Base-by-base conservation (phyloP, 2,797 vertebrate species). In the Vipera ursinii region DNA sequence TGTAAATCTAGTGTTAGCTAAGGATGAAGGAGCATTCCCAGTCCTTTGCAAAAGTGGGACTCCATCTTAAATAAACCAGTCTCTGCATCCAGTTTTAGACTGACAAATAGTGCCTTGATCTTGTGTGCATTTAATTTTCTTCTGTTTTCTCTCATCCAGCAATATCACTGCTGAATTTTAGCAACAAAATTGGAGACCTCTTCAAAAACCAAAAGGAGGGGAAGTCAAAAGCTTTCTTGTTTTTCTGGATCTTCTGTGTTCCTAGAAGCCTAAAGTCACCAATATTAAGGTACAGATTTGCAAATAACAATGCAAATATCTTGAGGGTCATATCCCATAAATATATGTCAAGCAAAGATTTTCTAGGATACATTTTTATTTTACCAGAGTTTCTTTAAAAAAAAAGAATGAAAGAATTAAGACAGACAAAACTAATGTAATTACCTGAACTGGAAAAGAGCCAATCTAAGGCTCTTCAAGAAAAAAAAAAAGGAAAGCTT, bases 401-500 rank as follows among this genome's bases (percentile, higher is more conserved):
- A 63, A n/a, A 73, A 69, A 69, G 28, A 51, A 82, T 56, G 44
- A 87, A 6, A 24, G 82, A 91, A 90, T 44, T 28, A 55, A 91
- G 10, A 78, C 44, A 91, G 38, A 1, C 15, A 87, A 91, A 90
- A 73, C 17, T 63, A 44, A 92, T 89, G 87, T 44, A 87, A 90
- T 92, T 63, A 78, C 88, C 91, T 73, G 78, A 44, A 17, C 1
- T 92, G 92, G 90, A 92, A 89, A 1, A 26, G 8, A 22, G 90
- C 91, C 85, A 61, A 51, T 3, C 63, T 82, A 90, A 94, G 51
- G 22, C 48, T 55, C 82, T 63, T 56, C 24, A 88, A 17, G 48
- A 92, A 53, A 94, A 87, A n/a, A n/a, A 59, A 65, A 63, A 82
- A n/a, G n/a, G 78, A 86, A 61, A 20, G 65, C 24, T 57, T n/a